Base-by-base conservation (phyloP, 2,797 vertebrate species). In the Oreochromis grahami region DNA sequence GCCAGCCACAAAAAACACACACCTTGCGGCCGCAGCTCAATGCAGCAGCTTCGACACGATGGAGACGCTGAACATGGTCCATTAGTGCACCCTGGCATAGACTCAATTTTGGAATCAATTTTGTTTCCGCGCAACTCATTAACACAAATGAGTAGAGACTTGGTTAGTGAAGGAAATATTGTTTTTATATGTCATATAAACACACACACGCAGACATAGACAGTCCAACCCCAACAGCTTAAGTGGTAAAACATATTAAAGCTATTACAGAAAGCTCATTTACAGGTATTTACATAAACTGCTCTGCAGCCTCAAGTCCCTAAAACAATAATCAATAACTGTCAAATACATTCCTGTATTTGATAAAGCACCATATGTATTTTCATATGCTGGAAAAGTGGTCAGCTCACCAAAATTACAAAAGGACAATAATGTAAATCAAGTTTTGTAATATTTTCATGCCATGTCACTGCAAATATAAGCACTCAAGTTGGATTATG, bases 281-380 rank as follows among this genome's bases (percentile, higher is more conserved):
- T 87, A 89, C 87, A 92, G 50, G 19, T 85, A 90, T 93, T 87
- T 94, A 93, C 92, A 94, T 26, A 12, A 91, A 94, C 90, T 76
- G 91, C 93, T 90, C 90, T 88, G 91, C 94, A 94, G 92, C 85
- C 84, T 74, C 34, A 80, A 68, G 79, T 82, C 60, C 78, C 56
- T 58, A 13, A 56, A 43, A 55, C 41, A 88, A 84, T 10, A 84
- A 51, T 86, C 36, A 32, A 70, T 24, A 45, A 56, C 51, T 53
- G n/a, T 76, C 21, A 78, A 29, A 90, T 82, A 72, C 21, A 68
- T 55, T 41, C 50, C 51, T 84, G 83, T 74, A 82, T 84, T 85
- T 48, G 15, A 65, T 32, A 21, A 82, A 91, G 87, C 88, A 91
- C 89, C 88, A 52, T 45, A 4, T 45, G 79, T 6, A 45, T 63